Evolutionary conservation across 2,797 vertebrate species (phyloP).

Genomic region (Trachops cirrhosus): DNA sequence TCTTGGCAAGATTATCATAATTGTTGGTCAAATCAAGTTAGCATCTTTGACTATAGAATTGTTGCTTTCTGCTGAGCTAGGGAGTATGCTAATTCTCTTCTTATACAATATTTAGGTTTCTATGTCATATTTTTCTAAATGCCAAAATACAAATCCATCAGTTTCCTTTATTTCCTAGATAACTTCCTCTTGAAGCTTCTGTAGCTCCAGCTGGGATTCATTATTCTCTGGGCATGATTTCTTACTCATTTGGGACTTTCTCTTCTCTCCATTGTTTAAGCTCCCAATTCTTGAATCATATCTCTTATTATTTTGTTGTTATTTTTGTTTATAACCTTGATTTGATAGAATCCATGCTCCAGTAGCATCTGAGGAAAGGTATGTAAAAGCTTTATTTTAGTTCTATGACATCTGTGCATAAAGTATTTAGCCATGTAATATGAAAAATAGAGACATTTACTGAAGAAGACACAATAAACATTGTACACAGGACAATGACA

Average conservation of each 20-base stretch:
- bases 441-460: not conserved
- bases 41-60: not conserved
- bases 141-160: not conserved
- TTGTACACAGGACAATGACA: not conserved
- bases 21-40: not conserved
- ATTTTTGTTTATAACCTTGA: constrained; percentile 33
- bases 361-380: constrained; percentile 9
- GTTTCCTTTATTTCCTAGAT: not conserved
- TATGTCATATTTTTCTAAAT: constrained; percentile 11
- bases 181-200: not conserved
- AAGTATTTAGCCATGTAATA: not conserved
- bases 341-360: constrained; percentile 14
- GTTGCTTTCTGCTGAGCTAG: not conserved
- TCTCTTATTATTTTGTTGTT: not conserved
- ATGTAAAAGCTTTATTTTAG: constrained; percentile 28
- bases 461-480: not conserved
- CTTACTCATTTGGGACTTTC: not conserved
- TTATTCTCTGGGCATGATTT: constrained; percentile 11
- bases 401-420: not conserved
- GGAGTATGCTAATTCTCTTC: not conserved
- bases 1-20: not conserved
- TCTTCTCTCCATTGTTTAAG: not conserved
- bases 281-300: not conserved
- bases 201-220: not conserved
- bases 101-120: not conserved